Evolutionary conservation across 2,888 invertebrate genomes (phyloP).

Genomic region (Pristionchus exspectatus): DNA sequence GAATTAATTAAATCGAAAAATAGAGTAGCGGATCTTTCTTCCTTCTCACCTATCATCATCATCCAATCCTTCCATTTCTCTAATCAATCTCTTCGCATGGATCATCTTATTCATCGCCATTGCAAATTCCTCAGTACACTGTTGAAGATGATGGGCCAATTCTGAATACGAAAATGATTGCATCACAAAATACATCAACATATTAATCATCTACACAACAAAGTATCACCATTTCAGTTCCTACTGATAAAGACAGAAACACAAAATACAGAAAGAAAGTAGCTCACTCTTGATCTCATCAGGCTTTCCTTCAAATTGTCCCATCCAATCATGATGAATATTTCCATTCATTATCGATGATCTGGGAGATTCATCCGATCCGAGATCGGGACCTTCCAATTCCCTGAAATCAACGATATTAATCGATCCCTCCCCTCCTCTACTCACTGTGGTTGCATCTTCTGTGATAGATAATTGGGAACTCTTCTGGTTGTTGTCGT

Average conservation of each 20-base stretch:
- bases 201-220: not conserved
- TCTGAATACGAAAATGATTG: constrained; percentile 59
- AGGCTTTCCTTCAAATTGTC: constrained; percentile 46
- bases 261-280: not conserved
- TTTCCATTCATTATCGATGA: constrained; percentile 58
- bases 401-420: constrained; percentile 52
- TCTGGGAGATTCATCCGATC: constrained; percentile 67
- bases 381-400: constrained; percentile 69
- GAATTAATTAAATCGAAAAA: too few species aligned
- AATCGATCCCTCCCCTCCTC: not conserved
- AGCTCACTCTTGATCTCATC: constrained; percentile 35
- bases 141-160: constrained; percentile 68
- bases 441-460: constrained; percentile 57
- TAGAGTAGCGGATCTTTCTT: too few species aligned
- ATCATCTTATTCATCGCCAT: constrained; percentile 66
- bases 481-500: constrained; percentile 49
- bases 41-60: constrained; percentile 38
- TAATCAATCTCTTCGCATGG: constrained; percentile 70
- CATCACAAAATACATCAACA: not conserved
- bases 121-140: constrained; percentile 67
- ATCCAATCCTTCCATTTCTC: constrained; percentile 29
- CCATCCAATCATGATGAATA: constrained; percentile 41
- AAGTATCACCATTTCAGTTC: not conserved
- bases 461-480: constrained; percentile 64
- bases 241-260: not conserved